These are phyloP conservation scores for Proteles cristata DNA, from an alignment of 2,113 vertebrate species.

Conservation along the genomic window DNA sequence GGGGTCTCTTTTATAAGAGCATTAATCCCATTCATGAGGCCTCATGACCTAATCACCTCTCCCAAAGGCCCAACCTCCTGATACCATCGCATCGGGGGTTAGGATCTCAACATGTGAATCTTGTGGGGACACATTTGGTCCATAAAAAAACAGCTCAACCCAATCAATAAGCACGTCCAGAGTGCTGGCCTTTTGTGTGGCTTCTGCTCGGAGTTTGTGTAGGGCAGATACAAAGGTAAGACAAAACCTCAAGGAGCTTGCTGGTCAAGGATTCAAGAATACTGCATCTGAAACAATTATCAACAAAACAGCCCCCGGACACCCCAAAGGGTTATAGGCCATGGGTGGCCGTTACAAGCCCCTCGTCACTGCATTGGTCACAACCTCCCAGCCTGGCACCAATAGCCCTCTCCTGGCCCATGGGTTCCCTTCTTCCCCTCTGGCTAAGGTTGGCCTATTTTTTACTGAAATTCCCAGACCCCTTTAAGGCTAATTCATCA, in stretches of 20 bases:
- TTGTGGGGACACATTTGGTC: not conserved
- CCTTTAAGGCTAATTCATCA: not conserved
- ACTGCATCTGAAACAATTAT: not conserved
- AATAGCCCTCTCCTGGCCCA: not conserved
- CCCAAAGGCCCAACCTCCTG: not conserved
- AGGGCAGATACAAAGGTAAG: not conserved
- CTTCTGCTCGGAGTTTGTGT: not conserved
- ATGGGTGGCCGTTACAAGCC: not conserved
- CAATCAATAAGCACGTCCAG: not conserved
- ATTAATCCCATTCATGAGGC: not conserved
- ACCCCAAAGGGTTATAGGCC: not conserved
- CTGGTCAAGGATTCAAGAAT: not conserved
- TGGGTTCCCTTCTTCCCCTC: not conserved
- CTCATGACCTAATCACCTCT: not conserved
- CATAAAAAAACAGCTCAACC: not conserved
- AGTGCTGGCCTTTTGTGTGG: not conserved
- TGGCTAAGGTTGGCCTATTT: not conserved
- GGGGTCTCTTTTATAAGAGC: not conserved
- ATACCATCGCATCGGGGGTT: not conserved
- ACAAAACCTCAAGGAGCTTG: not conserved
- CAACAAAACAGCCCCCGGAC: not conserved
- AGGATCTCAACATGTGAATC: not conserved
- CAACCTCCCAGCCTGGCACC: not conserved
- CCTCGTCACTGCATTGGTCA: not conserved
- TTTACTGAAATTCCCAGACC: not conserved